Evolutionary conservation across 2,797 vertebrate genomes (phyloP), one percentile per base, ranked within the genome.

Genomic region (Notolepis coatsorum): DNA sequence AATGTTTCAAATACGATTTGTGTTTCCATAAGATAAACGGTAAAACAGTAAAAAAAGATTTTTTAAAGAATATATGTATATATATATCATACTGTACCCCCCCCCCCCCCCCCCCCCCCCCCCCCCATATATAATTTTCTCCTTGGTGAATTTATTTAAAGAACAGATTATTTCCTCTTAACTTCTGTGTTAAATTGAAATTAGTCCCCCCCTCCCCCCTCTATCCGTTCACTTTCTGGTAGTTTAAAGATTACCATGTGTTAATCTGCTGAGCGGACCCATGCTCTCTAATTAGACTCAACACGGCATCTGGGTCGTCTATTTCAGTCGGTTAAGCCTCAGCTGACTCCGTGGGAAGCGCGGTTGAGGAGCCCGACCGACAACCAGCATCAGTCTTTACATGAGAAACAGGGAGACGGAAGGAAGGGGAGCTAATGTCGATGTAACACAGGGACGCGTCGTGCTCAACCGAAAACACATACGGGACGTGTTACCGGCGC

Each of bases 311-410:
- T 68, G 80, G 91, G 91, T 92, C 91, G 92, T 94, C 92, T 86
- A 77, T 89, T 93, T 93, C 91, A 93, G 89, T 84, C 90, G 80
- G 90, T 92, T 93, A 94, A 92, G 83, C 90, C 90, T 90, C 86
- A 86, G 90, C 89, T 89, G 87, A 91, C 89, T 86, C 77, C 71
- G 84, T 80, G 89, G 78, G 73, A 80, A 87, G 87, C 72, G 82
- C 90, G 88, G 83, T 89, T 79, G 71, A 87, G 83, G 84, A 87
- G 88, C 82, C 85, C 86, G 80, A 80, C 81, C 84, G 85, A 89
- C 82, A 90, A 85, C 86, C 61, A 80, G 84, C 87, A 84, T 39
- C n/a, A 80, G 75, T n/a, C n/a, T 87, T 75, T 54, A 88, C 84
- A 79, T 73, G 67, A 84, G 72, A 35, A 27, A 48, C 6, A 5